Evolutionary conservation across 2,797 vertebrate species (phyloP).

Genomic region (Tenualosa ilisha): DNA sequence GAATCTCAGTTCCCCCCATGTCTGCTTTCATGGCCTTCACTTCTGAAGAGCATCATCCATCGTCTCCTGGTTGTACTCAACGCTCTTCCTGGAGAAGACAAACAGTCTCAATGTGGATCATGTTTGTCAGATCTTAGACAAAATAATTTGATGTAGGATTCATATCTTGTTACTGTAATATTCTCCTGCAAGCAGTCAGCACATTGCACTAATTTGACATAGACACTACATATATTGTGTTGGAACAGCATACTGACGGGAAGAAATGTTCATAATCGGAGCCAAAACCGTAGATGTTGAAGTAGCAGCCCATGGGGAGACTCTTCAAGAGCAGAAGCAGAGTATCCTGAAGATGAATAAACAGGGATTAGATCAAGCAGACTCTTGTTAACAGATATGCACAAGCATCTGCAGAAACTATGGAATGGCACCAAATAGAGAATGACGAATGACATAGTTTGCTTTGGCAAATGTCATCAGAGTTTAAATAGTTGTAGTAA

Average conservation of each 20-base stretch:
- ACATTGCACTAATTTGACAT: too few relatives aligned
- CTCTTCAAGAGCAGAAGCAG: conserved; percentile 87
- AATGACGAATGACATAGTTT: too few relatives aligned
- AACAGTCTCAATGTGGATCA: too few relatives aligned
- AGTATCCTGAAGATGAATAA: conserved; percentile 74
- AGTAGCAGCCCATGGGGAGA: conserved; percentile 85
- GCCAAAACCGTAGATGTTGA: conserved; percentile 87
- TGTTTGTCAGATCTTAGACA: too few relatives aligned
- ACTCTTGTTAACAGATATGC: not conserved
- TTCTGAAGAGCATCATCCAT: conserved; percentile 65
- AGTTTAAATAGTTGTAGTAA: too few relatives aligned
- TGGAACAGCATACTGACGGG: conserved; percentile 57
- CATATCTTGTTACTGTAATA: too few relatives aligned
- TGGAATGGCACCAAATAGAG: not conserved
- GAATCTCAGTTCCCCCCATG: conserved; percentile 72
- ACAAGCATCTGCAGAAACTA: not conserved
- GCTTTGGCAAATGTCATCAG: too few relatives aligned
- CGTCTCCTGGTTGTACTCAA: conserved; percentile 70
- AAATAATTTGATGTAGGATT: too few relatives aligned
- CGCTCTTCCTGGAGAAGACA: not conserved
- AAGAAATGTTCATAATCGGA: conserved; percentile 76
- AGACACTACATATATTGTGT: too few relatives aligned
- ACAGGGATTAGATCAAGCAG: not conserved
- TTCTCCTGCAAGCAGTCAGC: too few relatives aligned
- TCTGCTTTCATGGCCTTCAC: conserved; percentile 48